Evolutionary conservation across 2,888 invertebrate species (phyloP), one percentile per base, ranked within the genome.

Genomic region (Arctia plantaginis): DNA sequence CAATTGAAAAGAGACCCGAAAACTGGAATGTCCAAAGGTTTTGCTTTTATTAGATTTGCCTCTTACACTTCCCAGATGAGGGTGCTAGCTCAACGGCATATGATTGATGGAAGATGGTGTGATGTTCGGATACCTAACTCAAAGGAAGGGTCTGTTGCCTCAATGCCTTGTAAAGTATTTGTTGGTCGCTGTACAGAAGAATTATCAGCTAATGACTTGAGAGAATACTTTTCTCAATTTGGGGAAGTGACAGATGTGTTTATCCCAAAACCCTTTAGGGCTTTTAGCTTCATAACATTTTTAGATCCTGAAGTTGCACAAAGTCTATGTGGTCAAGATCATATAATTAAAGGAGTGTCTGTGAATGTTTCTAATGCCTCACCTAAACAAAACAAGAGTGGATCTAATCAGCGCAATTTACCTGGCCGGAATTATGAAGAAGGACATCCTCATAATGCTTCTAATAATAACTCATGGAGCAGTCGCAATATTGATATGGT

Each of bases 71-170:
- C 99, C 74, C 99, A 99, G 94, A 97, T 98, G 96, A 97, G 99
- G 90, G 99, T 99, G 67, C 96, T 99, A 80, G 98, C 99, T 15
- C 98, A 99, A 91, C 97, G 99, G 82, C 99, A 99, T 93, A 98
- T 99, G 97, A 99, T 99, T 86, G 99, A 99, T 95, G 99, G 99
- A 0, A 96, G 99, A 86, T 99, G 99, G 98, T 99, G 99, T 96
- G 99, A 99, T 96, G 99, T 99, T 18, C 99, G 99, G 96, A 98
- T 99, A 93, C 99, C 99, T 64, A 99, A 99, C 93, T 99, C 98
- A 41, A 99, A 99, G 93, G 96, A 97, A 95, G 97, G 97, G 69
- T 97, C 97, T 83, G 96, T 97, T 72, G 97, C 97, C 82, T 97
- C 97, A 83, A 97, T 97, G 91, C 97, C 97, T 70, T 97, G 98